Evolutionary conservation across 2,797 vertebrate genomes (phyloP).

Genomic region (Acanthiza pusilla): DNA sequence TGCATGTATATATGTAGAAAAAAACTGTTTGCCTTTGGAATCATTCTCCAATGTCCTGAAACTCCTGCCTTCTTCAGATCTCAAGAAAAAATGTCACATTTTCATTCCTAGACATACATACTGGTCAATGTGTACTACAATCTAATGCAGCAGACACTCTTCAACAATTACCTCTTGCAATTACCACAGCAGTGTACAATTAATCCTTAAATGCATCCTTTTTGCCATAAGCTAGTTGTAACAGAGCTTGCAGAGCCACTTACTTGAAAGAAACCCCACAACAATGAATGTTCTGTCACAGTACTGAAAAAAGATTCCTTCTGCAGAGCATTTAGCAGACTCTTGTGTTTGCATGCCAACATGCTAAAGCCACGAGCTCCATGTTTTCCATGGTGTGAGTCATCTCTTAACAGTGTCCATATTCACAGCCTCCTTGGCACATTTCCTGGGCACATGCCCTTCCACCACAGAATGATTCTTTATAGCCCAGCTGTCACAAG

Average conservation of each 20-base stretch:
- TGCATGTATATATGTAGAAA: neutral
- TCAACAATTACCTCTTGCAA: neutral
- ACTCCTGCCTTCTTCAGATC: neutral
- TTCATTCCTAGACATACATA: neutral
- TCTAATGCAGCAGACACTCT: neutral
- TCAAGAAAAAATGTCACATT: neutral
- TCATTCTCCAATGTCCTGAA: neutral
- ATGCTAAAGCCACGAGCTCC: neutral
- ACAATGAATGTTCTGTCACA: neutral
- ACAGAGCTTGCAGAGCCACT: neutral
- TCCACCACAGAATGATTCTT: neutral
- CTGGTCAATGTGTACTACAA: neutral
- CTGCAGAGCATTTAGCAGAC: neutral
- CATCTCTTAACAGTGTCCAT: neutral
- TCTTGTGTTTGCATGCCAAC: constrained; percentile 8
- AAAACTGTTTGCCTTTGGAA: neutral
- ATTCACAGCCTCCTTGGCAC: constrained; percentile 8
- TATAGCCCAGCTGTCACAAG: neutral
- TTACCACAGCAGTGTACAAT: neutral
- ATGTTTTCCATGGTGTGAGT: neutral
- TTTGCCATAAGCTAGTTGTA: neutral
- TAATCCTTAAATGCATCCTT: neutral
- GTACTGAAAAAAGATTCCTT: neutral
- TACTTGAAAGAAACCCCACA: neutral
- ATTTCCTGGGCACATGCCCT: neutral